Percentiles rank a stretch among this genome's conserved stretches.
These are phyloP conservation scores for Lordiphosa collinella DNA, from an alignment of 1,140 invertebrate species.

Conservation along the genomic window DNA sequence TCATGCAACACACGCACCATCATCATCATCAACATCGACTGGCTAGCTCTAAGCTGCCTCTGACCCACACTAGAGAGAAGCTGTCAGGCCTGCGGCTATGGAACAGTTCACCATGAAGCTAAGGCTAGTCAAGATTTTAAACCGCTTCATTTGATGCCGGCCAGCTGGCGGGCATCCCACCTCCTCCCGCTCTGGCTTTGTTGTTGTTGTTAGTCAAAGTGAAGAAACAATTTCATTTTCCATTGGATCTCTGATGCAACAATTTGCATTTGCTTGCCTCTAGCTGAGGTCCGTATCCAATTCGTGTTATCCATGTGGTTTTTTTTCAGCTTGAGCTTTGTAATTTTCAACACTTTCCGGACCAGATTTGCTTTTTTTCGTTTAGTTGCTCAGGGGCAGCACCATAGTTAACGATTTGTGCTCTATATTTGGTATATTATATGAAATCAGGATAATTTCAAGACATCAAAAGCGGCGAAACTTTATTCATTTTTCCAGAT, in stretches of 20 bases:
- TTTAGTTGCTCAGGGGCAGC: not conserved
- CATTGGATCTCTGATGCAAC: conserved; percentile 11
- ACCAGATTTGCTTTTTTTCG: not conserved
- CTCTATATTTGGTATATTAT: conserved; percentile 3
- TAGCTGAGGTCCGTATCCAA: conserved; percentile 3
- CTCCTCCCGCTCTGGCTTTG: not conserved
- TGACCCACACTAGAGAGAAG: conserved; percentile 8
- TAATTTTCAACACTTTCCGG: conserved; percentile 13
- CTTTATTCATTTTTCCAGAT: not conserved
- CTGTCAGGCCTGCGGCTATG: conserved; percentile 12
- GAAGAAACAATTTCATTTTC: conserved; percentile 14
- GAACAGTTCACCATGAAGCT: conserved; percentile 10
- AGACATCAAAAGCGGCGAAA: conserved; percentile 5
- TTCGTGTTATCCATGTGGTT: conserved; percentile 4
- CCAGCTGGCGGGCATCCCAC: conserved; percentile 3
- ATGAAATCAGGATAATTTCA: not conserved
- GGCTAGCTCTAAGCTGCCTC: not conserved
- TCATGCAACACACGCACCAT: conserved; percentile 4
- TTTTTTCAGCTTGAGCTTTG: not conserved
- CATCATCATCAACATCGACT: not conserved
- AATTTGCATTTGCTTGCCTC: conserved; percentile 10
- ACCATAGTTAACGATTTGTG: conserved; percentile 2
- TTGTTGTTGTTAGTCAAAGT: conserved; percentile 4
- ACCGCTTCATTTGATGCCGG: conserved; percentile 14
- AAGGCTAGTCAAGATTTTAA: conserved; percentile 3